Base-by-base conservation (phyloP, 1,140 invertebrate species). In the Planococcus citri region DNA sequence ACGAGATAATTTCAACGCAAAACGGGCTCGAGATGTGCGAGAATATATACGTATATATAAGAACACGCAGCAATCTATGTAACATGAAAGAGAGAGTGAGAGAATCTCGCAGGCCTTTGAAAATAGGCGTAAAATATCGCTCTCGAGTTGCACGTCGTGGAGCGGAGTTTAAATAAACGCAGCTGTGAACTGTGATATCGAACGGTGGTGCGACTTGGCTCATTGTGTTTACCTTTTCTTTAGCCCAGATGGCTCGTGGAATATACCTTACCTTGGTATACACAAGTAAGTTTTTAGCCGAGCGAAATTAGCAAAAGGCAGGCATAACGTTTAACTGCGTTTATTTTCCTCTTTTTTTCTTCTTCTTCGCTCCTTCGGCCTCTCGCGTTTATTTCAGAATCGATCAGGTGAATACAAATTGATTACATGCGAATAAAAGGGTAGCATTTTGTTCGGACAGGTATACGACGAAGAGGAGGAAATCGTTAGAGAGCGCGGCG, bases 371-470 rank as follows among this genome's bases (percentile, higher is more conserved):
- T n/a, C n/a, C n/a, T n/a, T n/a, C n/a, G n/a, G n/a, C n/a, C 17
- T 6, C 3, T 58, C 21, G 51, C 51, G 21, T 58, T 25, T 27
- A 25, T 25, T 64, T 64, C 60, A 17, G 25, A 64, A 64, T 64
- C 60, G 60, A 64, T 64, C 60, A 64, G 60, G 22, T 64, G 60
- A 64, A 64, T 64, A 64, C 60, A 64, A 64, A 64, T 64, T 64
- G 60, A 64, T 64, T 64, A 64, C 20, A 64, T 14, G 60, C 60
- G 60, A 64, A 64, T 27, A 64, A 24, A 51, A 51, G 41, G 41
- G 41, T 51, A 51, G 41, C 41, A 9, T 14, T 51, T 33, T 33
- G 12, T 33, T 33, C 17, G 41, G 41, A 51, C 41, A 51, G 41
- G 41, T 51, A 51, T 20, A 33, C n/a, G n/a, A n/a, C n/a, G n/a